Evolutionary conservation across 2,113 vertebrate species (phyloP).

Genomic region (Grammomys surdaster): DNA sequence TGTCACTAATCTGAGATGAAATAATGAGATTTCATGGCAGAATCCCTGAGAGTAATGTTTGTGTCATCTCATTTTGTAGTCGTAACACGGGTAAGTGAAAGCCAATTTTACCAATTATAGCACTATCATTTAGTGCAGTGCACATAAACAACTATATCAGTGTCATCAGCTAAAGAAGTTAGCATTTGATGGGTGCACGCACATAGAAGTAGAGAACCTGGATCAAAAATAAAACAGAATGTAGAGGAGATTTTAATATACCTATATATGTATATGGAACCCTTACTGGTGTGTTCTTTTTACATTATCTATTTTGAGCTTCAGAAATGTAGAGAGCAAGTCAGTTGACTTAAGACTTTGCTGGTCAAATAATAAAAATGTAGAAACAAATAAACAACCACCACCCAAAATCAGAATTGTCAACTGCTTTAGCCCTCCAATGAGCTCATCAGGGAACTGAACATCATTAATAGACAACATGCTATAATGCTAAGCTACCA

Average conservation of each 20-base stretch:
- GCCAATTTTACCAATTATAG: slow-evolving; percentile 66
- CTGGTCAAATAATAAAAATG: slow-evolving; percentile 21
- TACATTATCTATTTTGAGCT: slow-evolving; percentile 10
- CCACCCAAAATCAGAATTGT: background rate
- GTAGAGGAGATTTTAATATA: background rate
- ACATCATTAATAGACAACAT: background rate
- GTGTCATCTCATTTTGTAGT: slow-evolving; percentile 72
- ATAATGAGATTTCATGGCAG: slow-evolving; percentile 78
- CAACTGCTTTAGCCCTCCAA: background rate
- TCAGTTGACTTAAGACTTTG: slow-evolving; percentile 7
- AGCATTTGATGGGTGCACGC: slow-evolving; percentile 36
- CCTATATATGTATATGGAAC: background rate
- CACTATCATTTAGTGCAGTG: slow-evolving; percentile 64
- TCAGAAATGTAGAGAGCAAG: slow-evolving; percentile 24
- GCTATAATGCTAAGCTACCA: background rate
- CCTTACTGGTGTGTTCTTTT: background rate
- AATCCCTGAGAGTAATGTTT: slow-evolving; percentile 74
- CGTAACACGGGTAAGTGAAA: slow-evolving; percentile 64
- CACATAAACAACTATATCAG: slow-evolving; percentile 64
- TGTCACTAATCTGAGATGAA: slow-evolving; percentile 70
- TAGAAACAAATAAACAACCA: background rate
- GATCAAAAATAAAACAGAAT: background rate
- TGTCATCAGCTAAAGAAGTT: slow-evolving; percentile 64
- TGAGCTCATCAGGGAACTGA: background rate
- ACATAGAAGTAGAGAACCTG: slow-evolving; percentile 3